phyloP scores from a whole-genome alignment of 2,113 vertebrate species.

The Phyllostomus discolor region DNA sequence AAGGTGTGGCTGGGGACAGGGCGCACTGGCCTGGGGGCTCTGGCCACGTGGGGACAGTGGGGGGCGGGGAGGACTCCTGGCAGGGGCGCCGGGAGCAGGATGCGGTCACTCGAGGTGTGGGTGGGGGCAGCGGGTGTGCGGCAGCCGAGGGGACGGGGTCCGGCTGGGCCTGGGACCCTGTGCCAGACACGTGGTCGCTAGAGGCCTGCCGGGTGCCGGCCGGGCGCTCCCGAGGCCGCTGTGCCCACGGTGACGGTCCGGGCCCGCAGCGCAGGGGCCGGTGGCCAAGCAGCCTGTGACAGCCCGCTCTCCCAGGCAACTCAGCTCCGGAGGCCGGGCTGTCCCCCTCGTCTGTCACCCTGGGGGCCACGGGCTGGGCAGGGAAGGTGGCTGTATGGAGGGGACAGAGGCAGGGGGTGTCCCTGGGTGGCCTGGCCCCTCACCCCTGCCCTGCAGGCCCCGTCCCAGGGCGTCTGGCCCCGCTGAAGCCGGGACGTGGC shows the following conservation, averaged over 20 bases:
- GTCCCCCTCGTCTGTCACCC: not conserved
- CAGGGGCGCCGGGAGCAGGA: not conserved
- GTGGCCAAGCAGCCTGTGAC: not conserved
- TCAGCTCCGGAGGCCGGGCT: too few species aligned
- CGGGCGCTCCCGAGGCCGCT: not conserved
- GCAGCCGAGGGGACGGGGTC: not conserved
- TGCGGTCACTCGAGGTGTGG: not conserved
- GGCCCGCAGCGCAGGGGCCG: not conserved
- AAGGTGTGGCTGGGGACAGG: not conserved
- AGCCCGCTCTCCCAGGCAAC: not conserved
- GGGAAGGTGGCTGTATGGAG: rapidly evolving
- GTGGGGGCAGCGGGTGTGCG: not conserved
- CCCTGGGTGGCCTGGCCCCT: rapidly evolving
- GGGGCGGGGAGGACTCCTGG: not conserved
- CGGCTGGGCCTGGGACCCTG: not conserved
- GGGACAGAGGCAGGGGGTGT: not conserved
- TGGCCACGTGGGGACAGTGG: not conserved
- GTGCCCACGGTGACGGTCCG: not conserved
- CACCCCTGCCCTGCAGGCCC: not conserved
- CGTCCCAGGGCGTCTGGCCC: not conserved
- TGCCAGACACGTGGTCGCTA: not conserved
- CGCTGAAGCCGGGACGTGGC: not conserved
- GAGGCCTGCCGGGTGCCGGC: not conserved
- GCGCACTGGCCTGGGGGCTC: not conserved
- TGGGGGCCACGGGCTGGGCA: not conserved